Percentiles rank a stretch among this genome's conserved stretches.
Evolutionary conservation across 2,888 invertebrate species (phyloP).

Genomic region (Drosophila glabriapex): DNA sequence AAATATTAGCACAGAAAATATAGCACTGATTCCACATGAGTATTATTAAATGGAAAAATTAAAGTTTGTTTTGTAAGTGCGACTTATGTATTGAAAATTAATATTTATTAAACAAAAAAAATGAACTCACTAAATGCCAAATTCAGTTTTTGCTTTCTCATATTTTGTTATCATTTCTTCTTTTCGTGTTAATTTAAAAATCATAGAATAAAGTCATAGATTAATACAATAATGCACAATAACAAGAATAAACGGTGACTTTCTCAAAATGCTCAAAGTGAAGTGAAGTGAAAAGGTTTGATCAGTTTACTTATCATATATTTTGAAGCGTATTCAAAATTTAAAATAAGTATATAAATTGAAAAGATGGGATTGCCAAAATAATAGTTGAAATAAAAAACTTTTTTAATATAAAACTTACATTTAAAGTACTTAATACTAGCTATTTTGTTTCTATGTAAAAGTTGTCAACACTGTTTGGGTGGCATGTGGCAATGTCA

Average conservation of each 20-base stretch:
- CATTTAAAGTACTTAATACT: background rate
- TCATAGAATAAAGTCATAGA: background rate
- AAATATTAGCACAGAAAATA: background rate
- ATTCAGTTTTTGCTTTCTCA: background rate
- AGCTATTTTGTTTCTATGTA: background rate
- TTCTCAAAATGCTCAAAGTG: background rate
- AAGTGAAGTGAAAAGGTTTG: too few relatives aligned
- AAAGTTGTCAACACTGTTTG: constrained; percentile 10
- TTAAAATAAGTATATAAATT: background rate
- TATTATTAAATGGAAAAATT: background rate
- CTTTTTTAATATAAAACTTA: background rate
- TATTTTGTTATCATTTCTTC: background rate
- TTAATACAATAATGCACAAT: background rate
- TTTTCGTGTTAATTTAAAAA: background rate
- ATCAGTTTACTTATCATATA: background rate
- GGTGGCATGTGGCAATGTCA: constrained; percentile 64
- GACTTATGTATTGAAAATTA: background rate
- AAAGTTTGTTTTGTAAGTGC: background rate
- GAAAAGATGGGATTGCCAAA: background rate
- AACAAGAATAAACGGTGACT: background rate
- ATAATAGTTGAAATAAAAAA: background rate
- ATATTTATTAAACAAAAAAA: background rate
- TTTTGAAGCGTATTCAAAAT: background rate
- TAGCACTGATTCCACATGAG: background rate
- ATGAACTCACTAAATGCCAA: background rate